These are phyloP conservation scores for Philopedon plagiatum DNA, from an alignment of 2,888 invertebrate species.

Conservation along the genomic window DNA sequence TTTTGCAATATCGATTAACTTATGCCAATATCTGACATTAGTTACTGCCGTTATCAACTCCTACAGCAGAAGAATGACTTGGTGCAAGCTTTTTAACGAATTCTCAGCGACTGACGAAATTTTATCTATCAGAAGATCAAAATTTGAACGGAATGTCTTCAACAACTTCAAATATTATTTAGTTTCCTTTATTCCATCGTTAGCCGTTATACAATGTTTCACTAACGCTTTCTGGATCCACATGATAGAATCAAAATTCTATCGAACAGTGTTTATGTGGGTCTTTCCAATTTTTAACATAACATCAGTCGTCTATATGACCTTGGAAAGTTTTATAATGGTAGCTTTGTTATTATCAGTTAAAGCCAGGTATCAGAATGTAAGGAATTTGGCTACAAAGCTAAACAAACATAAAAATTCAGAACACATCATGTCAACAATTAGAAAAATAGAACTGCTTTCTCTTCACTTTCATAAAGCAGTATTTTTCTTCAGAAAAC, in stretches of 20 bases:
- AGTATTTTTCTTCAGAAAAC: background rate
- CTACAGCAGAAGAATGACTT: background rate
- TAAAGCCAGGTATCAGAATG: background rate
- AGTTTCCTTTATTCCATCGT: background rate
- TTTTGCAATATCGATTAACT: too few relatives aligned
- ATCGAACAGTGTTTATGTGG: background rate
- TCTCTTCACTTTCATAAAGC: background rate
- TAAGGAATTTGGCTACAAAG: too few relatives aligned
- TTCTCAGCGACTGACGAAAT: background rate
- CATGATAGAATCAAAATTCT: background rate
- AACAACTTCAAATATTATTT: background rate
- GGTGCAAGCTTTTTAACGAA: background rate
- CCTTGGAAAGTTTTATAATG: background rate
- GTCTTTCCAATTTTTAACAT: background rate
- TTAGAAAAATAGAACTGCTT: background rate
- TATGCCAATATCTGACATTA: background rate
- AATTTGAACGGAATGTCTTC: background rate
- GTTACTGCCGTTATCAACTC: background rate
- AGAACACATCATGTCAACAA: background rate
- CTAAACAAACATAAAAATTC: background rate
- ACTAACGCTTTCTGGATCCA: background rate
- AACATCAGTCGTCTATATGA: background rate
- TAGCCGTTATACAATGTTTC: background rate
- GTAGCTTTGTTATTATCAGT: background rate
- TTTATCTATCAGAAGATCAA: background rate